Evolutionary conservation across 2,797 vertebrate genomes (phyloP).

Genomic region (Remorina albescens): DNA sequence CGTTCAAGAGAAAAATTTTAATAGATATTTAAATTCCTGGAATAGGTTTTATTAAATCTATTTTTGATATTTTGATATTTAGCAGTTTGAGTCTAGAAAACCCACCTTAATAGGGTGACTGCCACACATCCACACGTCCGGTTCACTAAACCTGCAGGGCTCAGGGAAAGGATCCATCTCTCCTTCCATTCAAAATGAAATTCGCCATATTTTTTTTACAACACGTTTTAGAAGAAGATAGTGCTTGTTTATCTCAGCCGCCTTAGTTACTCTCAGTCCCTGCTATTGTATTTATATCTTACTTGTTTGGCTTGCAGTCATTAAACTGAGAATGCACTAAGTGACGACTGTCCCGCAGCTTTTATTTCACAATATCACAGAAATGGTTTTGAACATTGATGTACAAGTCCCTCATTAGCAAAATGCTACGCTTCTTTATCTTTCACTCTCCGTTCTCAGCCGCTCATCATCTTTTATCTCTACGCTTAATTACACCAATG

Average conservation of each 20-base stretch:
- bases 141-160: background rate
- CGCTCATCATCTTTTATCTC: constrained; percentile 24
- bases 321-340: background rate
- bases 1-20: background rate
- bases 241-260: background rate
- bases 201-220: background rate
- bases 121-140: background rate
- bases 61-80: no score
- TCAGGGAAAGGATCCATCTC: background rate
- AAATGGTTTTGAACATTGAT: background rate
- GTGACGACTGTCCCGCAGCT: no score
- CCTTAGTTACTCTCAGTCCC: background rate
- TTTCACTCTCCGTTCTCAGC: background rate
- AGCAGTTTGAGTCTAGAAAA: background rate
- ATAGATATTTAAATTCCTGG: background rate
- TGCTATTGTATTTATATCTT: background rate
- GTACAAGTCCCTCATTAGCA: constrained; percentile 30
- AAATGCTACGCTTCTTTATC: background rate
- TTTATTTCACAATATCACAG: background rate
- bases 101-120: constrained; percentile 14
- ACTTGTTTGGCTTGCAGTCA: background rate
- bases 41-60: no score
- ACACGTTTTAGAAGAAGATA: background rate
- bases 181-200: background rate
- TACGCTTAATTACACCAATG: constrained; percentile 29